A percentile compares a stretch with the other conserved stretches of the same genome.
Conservation (phyloP, 1,140 invertebrate genomes). For the Drosophila jambulina region DNA sequence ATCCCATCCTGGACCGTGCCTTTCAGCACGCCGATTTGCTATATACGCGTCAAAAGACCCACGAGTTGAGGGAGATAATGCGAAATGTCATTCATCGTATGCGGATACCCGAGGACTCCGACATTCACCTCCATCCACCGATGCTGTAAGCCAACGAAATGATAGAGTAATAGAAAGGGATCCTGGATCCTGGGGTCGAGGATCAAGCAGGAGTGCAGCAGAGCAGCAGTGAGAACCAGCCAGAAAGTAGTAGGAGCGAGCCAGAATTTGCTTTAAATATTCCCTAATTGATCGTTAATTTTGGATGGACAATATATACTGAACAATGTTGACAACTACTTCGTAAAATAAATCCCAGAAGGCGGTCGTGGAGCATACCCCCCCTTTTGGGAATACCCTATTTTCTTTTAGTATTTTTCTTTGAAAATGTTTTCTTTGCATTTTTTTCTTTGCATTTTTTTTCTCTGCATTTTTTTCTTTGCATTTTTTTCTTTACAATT, state of each 20-base stretch:
- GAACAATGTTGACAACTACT: background rate
- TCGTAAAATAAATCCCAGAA: background rate
- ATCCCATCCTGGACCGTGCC: background rate
- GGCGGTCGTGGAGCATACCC: background rate
- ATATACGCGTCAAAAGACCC: background rate
- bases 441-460: too few relatives aligned
- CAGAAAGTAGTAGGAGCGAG: background rate
- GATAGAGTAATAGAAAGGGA: too few relatives aligned
- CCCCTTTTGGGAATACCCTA: conserved; percentile 8
- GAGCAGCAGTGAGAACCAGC: too few relatives aligned
- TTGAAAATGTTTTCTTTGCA: conserved; percentile 15
- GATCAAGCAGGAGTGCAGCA: background rate
- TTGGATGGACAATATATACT: background rate
- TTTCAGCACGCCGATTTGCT: background rate
- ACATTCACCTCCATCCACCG: background rate
- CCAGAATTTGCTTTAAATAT: background rate
- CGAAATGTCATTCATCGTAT: background rate
- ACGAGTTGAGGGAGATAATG: background rate
- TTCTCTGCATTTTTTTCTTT: conserved; percentile 22
- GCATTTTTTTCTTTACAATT: conserved; percentile 15
- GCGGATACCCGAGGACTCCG: background rate
- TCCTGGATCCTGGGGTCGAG: background rate
- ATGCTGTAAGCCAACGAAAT: background rate
- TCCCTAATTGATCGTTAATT: background rate
- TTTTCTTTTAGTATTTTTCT: background rate